Evolutionary conservation across 2,888 invertebrate genomes (phyloP), one percentile per base, ranked within the genome.

Genomic region (Tromatobia lineatoria): DNA sequence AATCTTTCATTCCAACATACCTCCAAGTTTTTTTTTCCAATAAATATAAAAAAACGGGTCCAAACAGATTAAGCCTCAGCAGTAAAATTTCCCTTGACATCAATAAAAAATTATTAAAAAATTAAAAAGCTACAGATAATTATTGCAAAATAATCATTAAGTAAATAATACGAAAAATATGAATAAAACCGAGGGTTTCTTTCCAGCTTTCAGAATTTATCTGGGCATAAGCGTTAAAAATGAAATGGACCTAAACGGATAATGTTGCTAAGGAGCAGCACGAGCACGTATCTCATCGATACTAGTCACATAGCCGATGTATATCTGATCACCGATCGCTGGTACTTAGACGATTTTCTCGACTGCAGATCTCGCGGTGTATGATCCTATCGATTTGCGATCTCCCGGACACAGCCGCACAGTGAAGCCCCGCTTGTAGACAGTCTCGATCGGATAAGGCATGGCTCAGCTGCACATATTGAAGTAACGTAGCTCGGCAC

Each of bases 381-480:
- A 66, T 45, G 83, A 80, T 73, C 47, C 61, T 70, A 81, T 81
- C 84, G 77, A 64, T 69, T 64, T 20, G 61, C 67, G 81, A 74
- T 81, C 73, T 76, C 71, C 13, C 25, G 18, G 61, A 61, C 66
- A 61, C 66, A 13, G 38, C 66, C 8, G 23, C 42, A 42, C 42
- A 42, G 42, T 38, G 42, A 20, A 18, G 20, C 47, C 42, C 15
- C n/a, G 11, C 47, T 29, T 29, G 38, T 50, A 61, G 47, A 74
- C 74, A 47, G 61, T 61, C 74, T 57, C 54, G 78, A 74, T 87
- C 86, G 61, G 86, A 85, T 87, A 87, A 87, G 86, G 86, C 77
- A 87, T 87, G 78, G 73, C 82, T 86, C 75, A 79, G 79, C 82
- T 79, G 83, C 81, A 82, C 61, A 61, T 34, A 61, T 61, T 29